Evolutionary conservation across 1,140 invertebrate genomes (phyloP).

Genomic region (Diorhabda elongata): DNA sequence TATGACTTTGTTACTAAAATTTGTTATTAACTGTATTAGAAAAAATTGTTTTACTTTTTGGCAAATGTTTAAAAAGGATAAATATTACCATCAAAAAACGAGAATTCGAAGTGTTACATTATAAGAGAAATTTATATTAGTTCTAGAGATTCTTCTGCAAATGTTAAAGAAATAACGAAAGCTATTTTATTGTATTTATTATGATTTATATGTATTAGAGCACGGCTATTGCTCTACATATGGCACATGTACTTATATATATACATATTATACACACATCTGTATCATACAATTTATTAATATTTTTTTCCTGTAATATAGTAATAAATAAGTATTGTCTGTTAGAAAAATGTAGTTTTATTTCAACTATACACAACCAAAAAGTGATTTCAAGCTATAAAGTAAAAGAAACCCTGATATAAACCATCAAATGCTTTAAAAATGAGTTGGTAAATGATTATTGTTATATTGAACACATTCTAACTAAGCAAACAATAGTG

Average conservation of each 20-base stretch:
- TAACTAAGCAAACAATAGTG: no score
- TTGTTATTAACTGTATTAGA: no score
- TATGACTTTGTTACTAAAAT: no score
- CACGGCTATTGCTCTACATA: constrained; percentile 31
- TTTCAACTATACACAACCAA: neutral
- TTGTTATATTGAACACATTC: no score
- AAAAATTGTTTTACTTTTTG: no score
- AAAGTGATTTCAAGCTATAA: no score
- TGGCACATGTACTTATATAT: constrained; percentile 39
- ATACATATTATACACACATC: constrained; percentile 24
- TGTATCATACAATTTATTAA: constrained; percentile 35
- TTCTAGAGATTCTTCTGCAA: constrained; percentile 23
- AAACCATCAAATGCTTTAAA: no score
- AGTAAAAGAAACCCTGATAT: no score
- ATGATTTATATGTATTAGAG: constrained; percentile 27
- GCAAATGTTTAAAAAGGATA: no score
- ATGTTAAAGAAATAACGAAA: constrained; percentile 23
- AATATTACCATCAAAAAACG: no score
- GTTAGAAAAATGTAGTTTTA: constrained; percentile 21
- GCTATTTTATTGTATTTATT: constrained; percentile 31
- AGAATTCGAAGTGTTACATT: no score
- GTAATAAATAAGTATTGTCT: constrained; percentile 37
- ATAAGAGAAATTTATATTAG: neutral
- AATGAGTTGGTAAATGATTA: no score
- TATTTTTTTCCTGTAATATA: constrained; percentile 38